phyloP scores from a whole-genome alignment of 2,888 invertebrate species.

The Drosophila neotestacea region DNA sequence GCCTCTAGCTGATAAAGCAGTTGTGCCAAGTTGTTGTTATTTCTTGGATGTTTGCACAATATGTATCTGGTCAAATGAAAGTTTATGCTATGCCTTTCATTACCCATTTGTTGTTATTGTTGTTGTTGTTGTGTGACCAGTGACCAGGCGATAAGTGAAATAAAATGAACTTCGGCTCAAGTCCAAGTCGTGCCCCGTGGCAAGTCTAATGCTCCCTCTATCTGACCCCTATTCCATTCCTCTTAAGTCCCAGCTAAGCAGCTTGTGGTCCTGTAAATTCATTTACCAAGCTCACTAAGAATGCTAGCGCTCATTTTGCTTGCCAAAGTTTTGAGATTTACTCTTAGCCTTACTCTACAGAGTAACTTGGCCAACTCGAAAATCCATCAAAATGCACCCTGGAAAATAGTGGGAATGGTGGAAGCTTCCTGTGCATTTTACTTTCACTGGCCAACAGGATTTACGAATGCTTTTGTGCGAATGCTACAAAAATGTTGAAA shows the following conservation, averaged over 20 bases:
- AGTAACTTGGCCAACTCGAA: constrained; percentile 45
- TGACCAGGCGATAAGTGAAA: constrained; percentile 79
- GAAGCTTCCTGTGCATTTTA: constrained; percentile 17
- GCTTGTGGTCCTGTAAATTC: constrained; percentile 69
- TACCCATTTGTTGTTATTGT: constrained; percentile 51
- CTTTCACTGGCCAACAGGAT: constrained; percentile 31
- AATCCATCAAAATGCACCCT: constrained; percentile 66
- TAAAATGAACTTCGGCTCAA: constrained; percentile 64
- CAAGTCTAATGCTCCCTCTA: background rate
- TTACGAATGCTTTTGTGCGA: constrained; percentile 45
- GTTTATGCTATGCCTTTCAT: constrained; percentile 72
- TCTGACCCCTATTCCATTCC: background rate
- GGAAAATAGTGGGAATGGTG: background rate
- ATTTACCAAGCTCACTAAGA: constrained; percentile 66
- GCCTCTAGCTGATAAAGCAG: constrained; percentile 46
- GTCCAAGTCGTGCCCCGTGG: constrained; percentile 24
- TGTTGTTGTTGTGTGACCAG: constrained; percentile 52
- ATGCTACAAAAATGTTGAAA: constrained; percentile 49
- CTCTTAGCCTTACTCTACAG: constrained; percentile 5
- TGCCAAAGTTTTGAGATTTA: constrained; percentile 55
- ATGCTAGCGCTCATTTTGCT: constrained; percentile 60
- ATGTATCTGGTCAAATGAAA: constrained; percentile 65
- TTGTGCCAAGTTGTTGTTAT: constrained; percentile 29
- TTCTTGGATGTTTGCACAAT: constrained; percentile 14
- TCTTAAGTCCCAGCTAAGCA: constrained; percentile 48